phyloP scores from a whole-genome alignment of 2,113 vertebrate species.

The Triplophysa siluroides region DNA sequence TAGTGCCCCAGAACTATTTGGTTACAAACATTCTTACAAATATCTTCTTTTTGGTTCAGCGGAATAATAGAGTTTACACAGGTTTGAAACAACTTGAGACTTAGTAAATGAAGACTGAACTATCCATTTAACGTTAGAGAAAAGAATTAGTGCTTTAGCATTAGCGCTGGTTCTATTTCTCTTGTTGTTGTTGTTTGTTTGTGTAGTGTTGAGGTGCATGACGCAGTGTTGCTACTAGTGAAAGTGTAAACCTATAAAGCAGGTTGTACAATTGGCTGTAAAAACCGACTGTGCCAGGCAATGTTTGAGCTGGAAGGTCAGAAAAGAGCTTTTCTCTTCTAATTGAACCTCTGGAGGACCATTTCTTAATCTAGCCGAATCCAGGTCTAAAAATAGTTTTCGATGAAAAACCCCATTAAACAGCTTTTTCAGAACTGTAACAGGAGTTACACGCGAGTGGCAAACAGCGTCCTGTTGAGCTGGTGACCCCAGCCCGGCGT shows the following conservation, averaged over 20 bases:
- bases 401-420: conserved; percentile 1
- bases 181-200: no score
- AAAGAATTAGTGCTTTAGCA: no score
- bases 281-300: conserved; percentile 1
- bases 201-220: no score
- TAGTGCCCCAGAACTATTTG: no score
- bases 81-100: no score
- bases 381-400: conserved; percentile 33
- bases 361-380: conserved; percentile 34
- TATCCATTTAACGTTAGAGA: no score
- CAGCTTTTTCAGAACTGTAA: conserved; percentile 15
- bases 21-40: no score
- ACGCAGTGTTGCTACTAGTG: no score
- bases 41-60: no score
- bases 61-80: no score
- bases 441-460: neutral
- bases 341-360: conserved; percentile 34
- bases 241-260: neutral
- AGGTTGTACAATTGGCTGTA: conserved; percentile 11
- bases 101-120: no score
- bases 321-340: conserved; percentile 25
- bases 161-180: no score
- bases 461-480: conserved; percentile 14
- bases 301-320: conserved; percentile 24
- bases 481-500: neutral